A percentile compares a stretch with the other conserved stretches of the same genome.
phyloP scores from a whole-genome alignment of 1,140 invertebrate genomes.

The Bombus superbus region DNA sequence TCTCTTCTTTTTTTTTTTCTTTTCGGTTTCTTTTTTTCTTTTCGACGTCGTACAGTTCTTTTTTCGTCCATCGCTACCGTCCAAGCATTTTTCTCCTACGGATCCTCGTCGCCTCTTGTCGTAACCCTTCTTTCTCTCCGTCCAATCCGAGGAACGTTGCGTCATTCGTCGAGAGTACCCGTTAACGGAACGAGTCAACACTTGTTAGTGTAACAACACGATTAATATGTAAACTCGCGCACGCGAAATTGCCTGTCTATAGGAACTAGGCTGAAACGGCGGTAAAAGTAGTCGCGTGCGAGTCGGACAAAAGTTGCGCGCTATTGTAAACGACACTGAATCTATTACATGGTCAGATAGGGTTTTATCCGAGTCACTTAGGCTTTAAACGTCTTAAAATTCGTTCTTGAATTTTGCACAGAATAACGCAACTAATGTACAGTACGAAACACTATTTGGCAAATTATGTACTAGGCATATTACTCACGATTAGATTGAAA shows the following conservation, averaged over 20 bases:
- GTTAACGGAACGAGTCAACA: conserved; percentile 28
- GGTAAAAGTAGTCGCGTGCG: not conserved
- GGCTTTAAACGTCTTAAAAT: too few species aligned
- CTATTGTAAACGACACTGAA: not conserved
- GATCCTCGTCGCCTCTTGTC: not conserved
- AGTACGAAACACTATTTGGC: too few species aligned
- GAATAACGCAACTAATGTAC: too few species aligned
- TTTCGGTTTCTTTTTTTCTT: too few species aligned
- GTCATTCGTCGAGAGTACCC: conserved; percentile 8
- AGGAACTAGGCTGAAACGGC: not conserved
- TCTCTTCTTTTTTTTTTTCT: not conserved
- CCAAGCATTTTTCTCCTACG: not conserved
- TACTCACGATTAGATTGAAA: too few species aligned
- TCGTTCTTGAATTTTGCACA: too few species aligned
- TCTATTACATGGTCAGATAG: not conserved
- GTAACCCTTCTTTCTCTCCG: not conserved
- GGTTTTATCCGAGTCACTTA: too few species aligned
- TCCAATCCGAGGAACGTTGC: not conserved
- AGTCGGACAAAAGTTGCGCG: not conserved
- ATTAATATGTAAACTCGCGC: conserved; percentile 41
- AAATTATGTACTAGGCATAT: too few species aligned
- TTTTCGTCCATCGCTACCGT: not conserved
- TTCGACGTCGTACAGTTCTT: not conserved
- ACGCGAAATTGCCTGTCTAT: conserved; percentile 18
- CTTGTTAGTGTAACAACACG: conserved; percentile 41